phyloP scores from a whole-genome alignment of 2,888 invertebrate genomes.

The Trichopoda pennipes region DNA sequence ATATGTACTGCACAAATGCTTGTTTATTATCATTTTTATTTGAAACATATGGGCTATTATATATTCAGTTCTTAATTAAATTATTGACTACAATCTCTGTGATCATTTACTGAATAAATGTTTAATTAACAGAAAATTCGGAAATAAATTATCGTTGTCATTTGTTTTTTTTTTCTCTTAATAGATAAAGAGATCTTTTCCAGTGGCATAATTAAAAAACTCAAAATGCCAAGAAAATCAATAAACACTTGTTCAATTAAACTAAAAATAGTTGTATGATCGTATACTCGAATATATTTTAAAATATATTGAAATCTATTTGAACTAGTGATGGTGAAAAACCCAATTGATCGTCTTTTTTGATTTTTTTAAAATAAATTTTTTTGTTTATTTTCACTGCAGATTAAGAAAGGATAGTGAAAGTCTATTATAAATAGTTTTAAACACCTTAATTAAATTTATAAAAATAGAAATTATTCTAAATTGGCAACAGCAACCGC shows the following conservation, averaged over 20 bases:
- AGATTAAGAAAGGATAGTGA: conserved; percentile 67
- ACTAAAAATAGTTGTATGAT: no score
- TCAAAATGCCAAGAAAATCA: not conserved
- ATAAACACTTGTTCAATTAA: conserved; percentile 47
- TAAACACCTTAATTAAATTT: not conserved
- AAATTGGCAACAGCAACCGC: not conserved
- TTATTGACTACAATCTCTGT: conserved; percentile 28
- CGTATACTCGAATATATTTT: no score
- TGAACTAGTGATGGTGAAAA: conserved; percentile 29
- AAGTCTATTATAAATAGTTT: conserved; percentile 59
- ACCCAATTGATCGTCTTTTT: not conserved
- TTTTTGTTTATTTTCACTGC: not conserved
- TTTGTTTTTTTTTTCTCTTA: not conserved
- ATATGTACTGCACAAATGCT: no score
- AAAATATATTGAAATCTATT: not conserved
- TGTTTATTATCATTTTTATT: not conserved
- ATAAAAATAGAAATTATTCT: conserved; percentile 6
- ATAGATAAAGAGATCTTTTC: no score
- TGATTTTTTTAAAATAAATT: not conserved
- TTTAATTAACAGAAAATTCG: conserved; percentile 49
- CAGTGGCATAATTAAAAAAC: conserved; percentile 54
- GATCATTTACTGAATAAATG: conserved; percentile 16
- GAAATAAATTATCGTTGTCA: not conserved
- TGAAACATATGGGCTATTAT: conserved; percentile 18
- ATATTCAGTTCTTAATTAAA: conserved; percentile 34